A percentile compares a stretch with the other conserved stretches of the same genome.
Conservation (phyloP, 2,113 vertebrate genomes). For the Peromyscus maniculatus region DNA sequence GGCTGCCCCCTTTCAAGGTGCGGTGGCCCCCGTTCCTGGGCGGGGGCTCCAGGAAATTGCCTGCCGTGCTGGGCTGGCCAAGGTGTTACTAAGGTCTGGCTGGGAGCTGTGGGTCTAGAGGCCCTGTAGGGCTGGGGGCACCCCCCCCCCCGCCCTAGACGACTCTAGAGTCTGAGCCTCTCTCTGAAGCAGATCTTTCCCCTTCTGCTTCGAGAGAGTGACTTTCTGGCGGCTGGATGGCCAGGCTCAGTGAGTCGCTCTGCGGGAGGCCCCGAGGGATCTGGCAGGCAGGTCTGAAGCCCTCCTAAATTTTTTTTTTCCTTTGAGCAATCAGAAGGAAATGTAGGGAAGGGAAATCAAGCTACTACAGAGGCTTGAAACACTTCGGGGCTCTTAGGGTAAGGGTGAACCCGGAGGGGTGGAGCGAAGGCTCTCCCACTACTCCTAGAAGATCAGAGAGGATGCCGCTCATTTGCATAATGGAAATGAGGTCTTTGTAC, state of each 20-base stretch:
- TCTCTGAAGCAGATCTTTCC: not conserved
- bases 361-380: not conserved
- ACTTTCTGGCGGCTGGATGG: not conserved
- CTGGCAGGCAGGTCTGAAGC: constrained; percentile 74
- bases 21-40: constrained; percentile 64
- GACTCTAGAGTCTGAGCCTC: constrained; percentile 4
- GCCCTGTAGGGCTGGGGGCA: not conserved
- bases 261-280: constrained; percentile 74
- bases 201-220: not conserved
- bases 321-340: constrained; percentile 11
- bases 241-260: constrained; percentile 42
- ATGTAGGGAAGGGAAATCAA: not conserved
- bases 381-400: not conserved
- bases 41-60: constrained; percentile 77
- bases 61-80: constrained; percentile 45
- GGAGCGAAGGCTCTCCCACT: not conserved
- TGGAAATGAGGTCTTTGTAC: constrained; percentile 76
- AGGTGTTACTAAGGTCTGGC: constrained; percentile 68
- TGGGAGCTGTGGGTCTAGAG: not conserved
- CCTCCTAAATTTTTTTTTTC: constrained; percentile 55
- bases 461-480: constrained; percentile 75
- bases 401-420: not conserved
- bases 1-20: constrained; percentile 80
- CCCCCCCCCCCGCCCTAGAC: not conserved
- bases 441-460: constrained; percentile 22